A percentile compares a stretch with the other conserved stretches of the same genome.
Evolutionary conservation across 2,113 vertebrate genomes (phyloP).

Genomic region (Vulpes vulpes): DNA sequence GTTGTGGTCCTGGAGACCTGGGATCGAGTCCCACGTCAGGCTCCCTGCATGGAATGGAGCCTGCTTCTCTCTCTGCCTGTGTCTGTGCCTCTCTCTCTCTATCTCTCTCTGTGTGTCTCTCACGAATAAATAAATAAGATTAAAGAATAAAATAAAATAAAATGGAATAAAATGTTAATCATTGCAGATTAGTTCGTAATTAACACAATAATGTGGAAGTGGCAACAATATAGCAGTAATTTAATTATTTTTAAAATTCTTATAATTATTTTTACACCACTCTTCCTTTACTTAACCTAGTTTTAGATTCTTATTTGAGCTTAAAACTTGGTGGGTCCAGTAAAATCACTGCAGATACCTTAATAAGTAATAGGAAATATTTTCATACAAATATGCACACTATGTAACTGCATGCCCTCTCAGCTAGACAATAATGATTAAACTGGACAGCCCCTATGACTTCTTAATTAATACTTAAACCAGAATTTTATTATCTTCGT

Average conservation of each 20-base stretch:
- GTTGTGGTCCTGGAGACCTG: too few species aligned
- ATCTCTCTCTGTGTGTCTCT: too few species aligned
- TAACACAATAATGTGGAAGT: conserved; percentile 2
- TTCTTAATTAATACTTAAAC: neutral
- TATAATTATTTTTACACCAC: neutral
- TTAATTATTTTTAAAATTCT: conserved; percentile 31
- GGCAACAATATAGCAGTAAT: neutral
- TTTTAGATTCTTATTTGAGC: neutral
- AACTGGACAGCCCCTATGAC: neutral
- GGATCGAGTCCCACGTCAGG: too few species aligned
- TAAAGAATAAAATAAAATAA: neutral
- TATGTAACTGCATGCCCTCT: neutral
- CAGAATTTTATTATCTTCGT: neutral
- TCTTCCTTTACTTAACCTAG: neutral
- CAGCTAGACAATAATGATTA: neutral
- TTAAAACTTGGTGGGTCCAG: neutral
- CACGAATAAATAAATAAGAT: too few species aligned
- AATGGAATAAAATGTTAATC: conserved; percentile 41
- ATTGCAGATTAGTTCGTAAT: conserved; percentile 40
- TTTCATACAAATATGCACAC: neutral
- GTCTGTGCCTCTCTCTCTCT: too few species aligned
- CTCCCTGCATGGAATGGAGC: too few species aligned
- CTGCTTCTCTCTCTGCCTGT: too few species aligned
- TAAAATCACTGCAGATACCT: neutral
- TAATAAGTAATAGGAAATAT: neutral